Percentiles rank a stretch among this genome's conserved stretches.
Evolutionary conservation across 2,888 invertebrate genomes (phyloP).

Genomic region (Calameuta idolon): DNA sequence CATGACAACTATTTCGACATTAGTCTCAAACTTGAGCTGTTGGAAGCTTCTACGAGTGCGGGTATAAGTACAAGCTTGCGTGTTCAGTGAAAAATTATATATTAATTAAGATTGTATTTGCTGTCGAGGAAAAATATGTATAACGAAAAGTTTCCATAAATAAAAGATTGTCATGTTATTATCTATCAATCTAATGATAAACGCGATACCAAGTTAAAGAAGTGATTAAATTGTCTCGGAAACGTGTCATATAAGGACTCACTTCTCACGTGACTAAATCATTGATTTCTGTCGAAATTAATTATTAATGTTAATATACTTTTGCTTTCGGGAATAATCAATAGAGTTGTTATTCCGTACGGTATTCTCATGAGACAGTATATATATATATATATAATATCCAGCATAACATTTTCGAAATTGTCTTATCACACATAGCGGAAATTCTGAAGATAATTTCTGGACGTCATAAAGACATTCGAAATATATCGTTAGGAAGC

Average conservation of each 20-base stretch:
- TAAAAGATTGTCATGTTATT: too few species aligned
- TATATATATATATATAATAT: not conserved
- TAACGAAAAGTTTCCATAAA: too few species aligned
- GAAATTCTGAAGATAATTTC: not conserved
- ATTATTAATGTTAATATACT: not conserved
- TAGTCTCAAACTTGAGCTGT: too few species aligned
- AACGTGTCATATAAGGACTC: not conserved
- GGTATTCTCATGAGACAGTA: not conserved
- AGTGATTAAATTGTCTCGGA: not conserved
- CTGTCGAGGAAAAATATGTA: too few species aligned
- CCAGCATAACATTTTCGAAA: not conserved
- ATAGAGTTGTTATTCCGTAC: not conserved
- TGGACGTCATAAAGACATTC: not conserved
- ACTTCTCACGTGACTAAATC: not conserved
- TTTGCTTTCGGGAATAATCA: not conserved
- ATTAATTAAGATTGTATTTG: too few species aligned
- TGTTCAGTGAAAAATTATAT: too few species aligned
- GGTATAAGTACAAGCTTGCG: too few species aligned
- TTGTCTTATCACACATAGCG: not conserved
- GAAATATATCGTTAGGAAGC: conserved; percentile 7
- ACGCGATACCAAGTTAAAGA: not conserved
- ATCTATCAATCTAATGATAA: not conserved
- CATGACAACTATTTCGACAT: too few species aligned
- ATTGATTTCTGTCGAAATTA: not conserved
- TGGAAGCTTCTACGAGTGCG: too few species aligned